Conservation (phyloP, 37 sponge, comb jelly and placozoan species). For the Halichondria panicea region DNA sequence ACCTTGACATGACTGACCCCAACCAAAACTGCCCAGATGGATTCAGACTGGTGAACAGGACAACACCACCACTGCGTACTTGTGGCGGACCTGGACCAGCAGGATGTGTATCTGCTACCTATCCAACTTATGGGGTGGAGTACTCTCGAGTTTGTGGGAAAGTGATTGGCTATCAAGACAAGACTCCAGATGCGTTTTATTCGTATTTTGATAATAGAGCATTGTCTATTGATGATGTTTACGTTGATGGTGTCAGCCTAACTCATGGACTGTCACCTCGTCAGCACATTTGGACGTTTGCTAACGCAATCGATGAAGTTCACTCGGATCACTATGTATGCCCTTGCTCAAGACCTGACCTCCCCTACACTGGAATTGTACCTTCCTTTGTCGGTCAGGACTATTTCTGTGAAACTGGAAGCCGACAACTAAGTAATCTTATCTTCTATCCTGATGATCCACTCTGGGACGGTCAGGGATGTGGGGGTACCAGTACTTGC, state of each 20-base stretch:
- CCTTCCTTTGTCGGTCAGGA: slow-evolving; percentile 3
- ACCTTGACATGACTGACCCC: no score
- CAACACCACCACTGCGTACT: no score
- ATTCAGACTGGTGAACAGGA: no score
- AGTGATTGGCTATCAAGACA: background rate
- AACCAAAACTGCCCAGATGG: no score
- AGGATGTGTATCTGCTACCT: no score
- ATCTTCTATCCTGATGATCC: slow-evolving; percentile 3
- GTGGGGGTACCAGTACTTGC: background rate
- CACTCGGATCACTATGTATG: background rate
- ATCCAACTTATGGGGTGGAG: no score
- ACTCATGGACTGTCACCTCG: background rate
- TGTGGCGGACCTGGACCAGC: no score
- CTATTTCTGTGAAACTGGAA: slow-evolving; percentile 11
- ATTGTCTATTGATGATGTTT: background rate
- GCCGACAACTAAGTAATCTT: background rate
- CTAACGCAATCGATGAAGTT: background rate
- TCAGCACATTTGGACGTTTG: slow-evolving; percentile 4
- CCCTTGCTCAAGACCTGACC: background rate
- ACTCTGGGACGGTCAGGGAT: slow-evolving; percentile 16
- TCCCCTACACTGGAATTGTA: background rate
- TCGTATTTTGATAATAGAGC: background rate
- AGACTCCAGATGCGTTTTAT: background rate
- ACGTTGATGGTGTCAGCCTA: slow-evolving; percentile 10
- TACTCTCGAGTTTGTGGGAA: background rate